Evolutionary conservation across 2,797 vertebrate species (phyloP).

Genomic region (Phoeniculus purpureus): DNA sequence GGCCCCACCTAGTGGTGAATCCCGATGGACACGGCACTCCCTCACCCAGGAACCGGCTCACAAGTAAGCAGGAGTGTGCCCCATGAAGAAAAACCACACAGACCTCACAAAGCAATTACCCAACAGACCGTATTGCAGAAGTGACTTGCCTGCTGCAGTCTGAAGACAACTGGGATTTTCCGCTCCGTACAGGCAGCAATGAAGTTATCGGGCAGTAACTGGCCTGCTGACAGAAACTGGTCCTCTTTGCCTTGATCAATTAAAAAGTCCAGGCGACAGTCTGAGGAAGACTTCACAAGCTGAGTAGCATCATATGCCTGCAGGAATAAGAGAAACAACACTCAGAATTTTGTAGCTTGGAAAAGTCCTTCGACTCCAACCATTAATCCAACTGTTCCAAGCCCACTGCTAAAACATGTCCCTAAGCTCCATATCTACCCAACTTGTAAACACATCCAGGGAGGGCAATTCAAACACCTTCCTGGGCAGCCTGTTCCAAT

Average conservation of each 20-base stretch:
- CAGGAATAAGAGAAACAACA: background rate
- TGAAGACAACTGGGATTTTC: slow-evolving; percentile 92
- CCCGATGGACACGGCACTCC: fast-evolving
- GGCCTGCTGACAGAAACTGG: slow-evolving; percentile 91
- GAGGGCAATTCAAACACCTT: no score
- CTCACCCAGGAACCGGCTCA: background rate
- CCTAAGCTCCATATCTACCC: no score
- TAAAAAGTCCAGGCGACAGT: slow-evolving; percentile 88
- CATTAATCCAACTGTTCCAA: no score
- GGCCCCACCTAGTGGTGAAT: background rate
- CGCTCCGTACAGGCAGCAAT: slow-evolving; percentile 90
- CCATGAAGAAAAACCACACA: background rate
- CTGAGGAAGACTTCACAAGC: slow-evolving; percentile 85
- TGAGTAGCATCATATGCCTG: slow-evolving; percentile 91
- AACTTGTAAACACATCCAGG: no score
- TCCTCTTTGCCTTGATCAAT: slow-evolving; percentile 96
- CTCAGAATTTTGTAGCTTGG: no score
- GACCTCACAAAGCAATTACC: background rate
- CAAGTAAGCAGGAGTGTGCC: background rate
- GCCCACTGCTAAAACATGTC: no score
- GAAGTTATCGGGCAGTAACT: slow-evolving; percentile 94
- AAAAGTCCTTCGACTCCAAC: no score
- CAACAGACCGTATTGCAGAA: background rate
- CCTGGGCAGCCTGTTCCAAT: no score
- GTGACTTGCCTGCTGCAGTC: slow-evolving; percentile 91